Conservation (phyloP, 2,888 invertebrate species). For the Prosopocoilus inquinatus region DNA sequence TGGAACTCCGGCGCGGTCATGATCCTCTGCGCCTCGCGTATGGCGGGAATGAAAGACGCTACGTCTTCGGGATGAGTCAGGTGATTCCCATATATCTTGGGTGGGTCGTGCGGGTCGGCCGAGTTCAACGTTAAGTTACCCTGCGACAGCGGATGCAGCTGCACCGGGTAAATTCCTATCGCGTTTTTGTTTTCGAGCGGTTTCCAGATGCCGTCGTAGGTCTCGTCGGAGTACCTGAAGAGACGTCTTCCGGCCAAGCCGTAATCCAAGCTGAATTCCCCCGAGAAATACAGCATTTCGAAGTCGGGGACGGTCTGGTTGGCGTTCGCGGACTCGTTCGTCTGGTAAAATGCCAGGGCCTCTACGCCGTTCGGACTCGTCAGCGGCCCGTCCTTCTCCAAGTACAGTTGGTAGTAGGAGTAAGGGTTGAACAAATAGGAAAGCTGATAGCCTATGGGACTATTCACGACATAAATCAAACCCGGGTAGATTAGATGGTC, state of each 20-base stretch:
- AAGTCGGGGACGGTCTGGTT: slow-evolving; percentile 50
- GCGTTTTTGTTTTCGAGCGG: slow-evolving; percentile 51
- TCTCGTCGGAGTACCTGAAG: slow-evolving; percentile 29
- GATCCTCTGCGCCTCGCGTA: slow-evolving; percentile 54
- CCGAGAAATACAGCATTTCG: slow-evolving; percentile 31
- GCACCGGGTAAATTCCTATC: slow-evolving; percentile 55
- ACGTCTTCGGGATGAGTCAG: slow-evolving; percentile 42
- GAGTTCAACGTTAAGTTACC: slow-evolving; percentile 55
- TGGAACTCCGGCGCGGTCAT: slow-evolving; percentile 49
- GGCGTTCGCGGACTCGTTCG: slow-evolving; percentile 24
- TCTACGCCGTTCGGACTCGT: no score
- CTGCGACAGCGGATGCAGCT: slow-evolving; percentile 57
- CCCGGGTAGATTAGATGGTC: slow-evolving; percentile 61
- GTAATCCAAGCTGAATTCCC: slow-evolving; percentile 32
- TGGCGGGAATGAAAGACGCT: slow-evolving; percentile 26
- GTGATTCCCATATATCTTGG: slow-evolving; percentile 62
- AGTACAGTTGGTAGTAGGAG: no score
- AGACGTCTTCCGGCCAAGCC: slow-evolving; percentile 40
- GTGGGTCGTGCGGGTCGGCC: slow-evolving; percentile 58
- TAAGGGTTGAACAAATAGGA: no score
- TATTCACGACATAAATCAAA: slow-evolving; percentile 47
- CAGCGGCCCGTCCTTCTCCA: no score
- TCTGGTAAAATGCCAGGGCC: slow-evolving; percentile 35
- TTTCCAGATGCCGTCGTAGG: slow-evolving; percentile 40
- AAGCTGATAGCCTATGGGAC: slow-evolving; percentile 37